Evolutionary conservation across 1,140 invertebrate species (phyloP).

Genomic region (Brachionus asplanchnoidis): DNA sequence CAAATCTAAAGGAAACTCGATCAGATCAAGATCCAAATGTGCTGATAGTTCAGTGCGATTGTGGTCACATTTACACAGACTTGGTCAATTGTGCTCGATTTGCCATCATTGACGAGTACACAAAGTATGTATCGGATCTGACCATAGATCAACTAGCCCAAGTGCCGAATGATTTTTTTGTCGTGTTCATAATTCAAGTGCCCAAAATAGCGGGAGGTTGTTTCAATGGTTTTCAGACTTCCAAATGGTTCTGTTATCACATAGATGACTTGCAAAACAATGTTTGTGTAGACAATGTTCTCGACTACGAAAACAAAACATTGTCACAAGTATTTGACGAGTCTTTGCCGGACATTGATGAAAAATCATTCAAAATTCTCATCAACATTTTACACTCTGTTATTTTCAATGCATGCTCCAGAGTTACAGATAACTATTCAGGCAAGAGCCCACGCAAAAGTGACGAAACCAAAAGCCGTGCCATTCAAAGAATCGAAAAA

Average conservation of each 20-base stretch:
- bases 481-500: background rate
- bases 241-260: conserved; percentile 33
- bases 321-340: background rate
- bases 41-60: conserved; percentile 51
- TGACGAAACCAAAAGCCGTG: background rate
- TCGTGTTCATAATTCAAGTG: conserved; percentile 48
- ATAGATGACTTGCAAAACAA: conserved; percentile 35
- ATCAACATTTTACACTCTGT: background rate
- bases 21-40: conserved; percentile 44
- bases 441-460: background rate
- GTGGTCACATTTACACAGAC: conserved; percentile 47
- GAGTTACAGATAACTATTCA: background rate
- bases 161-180: conserved; percentile 45
- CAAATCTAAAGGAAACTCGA: background rate
- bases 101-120: conserved; percentile 12
- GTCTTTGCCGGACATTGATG: background rate
- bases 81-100: conserved; percentile 50
- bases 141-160: background rate
- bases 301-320: conserved; percentile 4
- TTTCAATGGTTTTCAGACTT: conserved; percentile 49
- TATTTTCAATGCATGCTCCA: background rate
- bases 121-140: background rate
- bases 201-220: conserved; percentile 47
- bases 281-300: background rate
- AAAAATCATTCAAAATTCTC: background rate